These are phyloP conservation scores for Pterois miles DNA, from an alignment of 2,797 vertebrate genomes.

Conservation along the genomic window DNA sequence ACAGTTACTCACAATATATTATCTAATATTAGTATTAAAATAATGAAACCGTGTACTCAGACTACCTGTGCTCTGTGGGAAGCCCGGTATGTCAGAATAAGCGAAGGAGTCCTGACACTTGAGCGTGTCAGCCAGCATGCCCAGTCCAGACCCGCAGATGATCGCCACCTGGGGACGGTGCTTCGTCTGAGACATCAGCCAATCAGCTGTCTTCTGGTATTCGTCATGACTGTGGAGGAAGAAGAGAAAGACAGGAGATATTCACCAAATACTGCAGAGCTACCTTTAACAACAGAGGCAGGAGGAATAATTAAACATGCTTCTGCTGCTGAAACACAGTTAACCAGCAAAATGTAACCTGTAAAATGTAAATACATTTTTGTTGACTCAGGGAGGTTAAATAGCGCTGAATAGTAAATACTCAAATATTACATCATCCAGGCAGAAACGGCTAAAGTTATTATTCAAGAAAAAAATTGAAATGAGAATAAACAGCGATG, in stretches of 20 bases:
- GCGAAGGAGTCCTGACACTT: constrained; percentile 80
- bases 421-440: neutral
- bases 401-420: neutral
- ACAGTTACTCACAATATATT: neutral
- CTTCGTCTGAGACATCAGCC: constrained; percentile 82
- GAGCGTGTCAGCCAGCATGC: constrained; percentile 83
- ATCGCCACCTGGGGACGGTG: constrained; percentile 87
- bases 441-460: neutral
- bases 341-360: neutral
- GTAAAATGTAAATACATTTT: neutral
- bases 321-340: neutral
- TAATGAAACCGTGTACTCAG: neutral
- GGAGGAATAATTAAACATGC: neutral
- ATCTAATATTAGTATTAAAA: neutral
- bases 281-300: neutral
- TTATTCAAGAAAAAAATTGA: neutral
- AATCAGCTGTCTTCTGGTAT: constrained; percentile 84
- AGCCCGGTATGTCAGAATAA: constrained; percentile 86
- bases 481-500: neutral
- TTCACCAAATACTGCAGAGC: neutral
- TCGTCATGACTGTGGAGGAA: constrained; percentile 78
- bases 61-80: constrained; percentile 88
- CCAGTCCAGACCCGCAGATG: constrained; percentile 88
- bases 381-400: neutral
- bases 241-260: neutral